Evolutionary conservation across 2,113 vertebrate genomes (phyloP), one percentile per base, ranked within the genome.

Genomic region (Coptodon rendalli): DNA sequence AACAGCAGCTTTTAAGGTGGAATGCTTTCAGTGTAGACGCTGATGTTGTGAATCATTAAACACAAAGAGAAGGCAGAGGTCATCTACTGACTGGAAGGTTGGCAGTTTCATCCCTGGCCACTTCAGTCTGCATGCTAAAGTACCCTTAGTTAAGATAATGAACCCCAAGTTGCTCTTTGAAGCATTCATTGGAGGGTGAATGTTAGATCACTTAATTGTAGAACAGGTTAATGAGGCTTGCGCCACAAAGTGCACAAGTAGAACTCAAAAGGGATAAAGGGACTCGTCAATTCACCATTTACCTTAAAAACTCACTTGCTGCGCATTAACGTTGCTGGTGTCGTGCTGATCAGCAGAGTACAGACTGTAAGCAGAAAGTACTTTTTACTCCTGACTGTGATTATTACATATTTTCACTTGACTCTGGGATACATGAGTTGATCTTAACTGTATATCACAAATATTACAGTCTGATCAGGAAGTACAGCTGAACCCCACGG

Each of bases 11-110:
- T 0, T 52, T 5, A n/a, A 52, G 50, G 50, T 52, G 17, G 48
- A 52, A 52, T 0, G 48, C 17, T 52, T 52, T 5, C 17, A 52
- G 17, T 19, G 17, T 19, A 19, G 48, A 52, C 0, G 2, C 4
- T 50, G 7, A 50, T 50, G 16, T 52, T 52, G 50, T 52, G 50
- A 52, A 52, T 52, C 8, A 52, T 52, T 38, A 9, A 38, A 38
- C 2, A 38, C 36, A 38, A 38, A 38, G 36, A 9, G 9, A 52
- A 52, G 8, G 50, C 50, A 52, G 8, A 52, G 50, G 4, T 52
- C 50, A 52, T 52, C 4, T 52, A 52, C 2, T n/a, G 8, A 52
- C 9, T 52, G 17, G 8, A 0, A 52, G 50, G 50, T 52, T 52
- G 50, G 50, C 2, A 52, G 48, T 52, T 52, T 52, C 8, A n/a